These are phyloP conservation scores for Natator depressus DNA, from an alignment of 2,113 vertebrate genomes.

Conservation along the genomic window DNA sequence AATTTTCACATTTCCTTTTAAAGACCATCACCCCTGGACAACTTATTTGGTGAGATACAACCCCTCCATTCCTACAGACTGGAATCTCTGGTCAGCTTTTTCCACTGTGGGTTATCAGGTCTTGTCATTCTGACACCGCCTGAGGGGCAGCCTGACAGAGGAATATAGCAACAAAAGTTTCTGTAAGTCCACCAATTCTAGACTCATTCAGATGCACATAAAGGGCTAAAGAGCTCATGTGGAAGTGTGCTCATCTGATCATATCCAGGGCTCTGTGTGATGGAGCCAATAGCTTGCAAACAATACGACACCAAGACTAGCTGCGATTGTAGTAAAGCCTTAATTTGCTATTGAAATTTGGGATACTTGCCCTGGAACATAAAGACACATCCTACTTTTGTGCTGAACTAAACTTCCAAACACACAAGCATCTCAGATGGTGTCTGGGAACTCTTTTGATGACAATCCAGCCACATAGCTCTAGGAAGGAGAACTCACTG, in stretches of 20 bases:
- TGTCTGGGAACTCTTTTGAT: neutral
- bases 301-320: neutral
- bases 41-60: neutral
- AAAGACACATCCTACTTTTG: neutral
- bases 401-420: neutral
- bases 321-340: neutral
- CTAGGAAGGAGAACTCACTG: neutral
- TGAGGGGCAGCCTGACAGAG: too few relatives aligned
- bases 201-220: neutral
- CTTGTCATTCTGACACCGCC: too few relatives aligned
- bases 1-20: neutral
- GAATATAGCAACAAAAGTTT: too few relatives aligned
- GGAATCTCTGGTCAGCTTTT: neutral
- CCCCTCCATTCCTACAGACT: neutral
- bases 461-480: neutral
- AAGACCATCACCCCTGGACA: neutral
- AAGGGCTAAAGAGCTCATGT: neutral
- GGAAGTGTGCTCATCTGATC: neutral
- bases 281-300: neutral
- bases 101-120: rapidly evolving
- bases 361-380: neutral
- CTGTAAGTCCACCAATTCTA: too few relatives aligned
- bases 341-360: neutral
- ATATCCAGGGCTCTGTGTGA: neutral
- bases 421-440: neutral